A percentile compares a stretch with the other conserved stretches of the same genome.
Conservation (phyloP, 2,888 invertebrate genomes). For the Rugalucina vietnamica region DNA sequence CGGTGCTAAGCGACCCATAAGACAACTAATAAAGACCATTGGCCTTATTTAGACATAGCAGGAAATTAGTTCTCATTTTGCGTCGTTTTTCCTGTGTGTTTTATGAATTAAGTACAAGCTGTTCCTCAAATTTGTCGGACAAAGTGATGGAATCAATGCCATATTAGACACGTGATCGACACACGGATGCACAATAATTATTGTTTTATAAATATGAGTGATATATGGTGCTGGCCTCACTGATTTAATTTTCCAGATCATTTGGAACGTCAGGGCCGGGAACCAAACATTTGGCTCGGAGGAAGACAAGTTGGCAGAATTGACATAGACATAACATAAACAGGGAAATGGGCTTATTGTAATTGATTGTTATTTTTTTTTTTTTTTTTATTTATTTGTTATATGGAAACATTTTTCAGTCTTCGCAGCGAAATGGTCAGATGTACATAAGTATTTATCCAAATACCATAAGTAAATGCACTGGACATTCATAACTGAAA, state of each 20-base stretch:
- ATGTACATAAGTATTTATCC: too few species aligned
- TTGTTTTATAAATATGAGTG: constrained; percentile 13
- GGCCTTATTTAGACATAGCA: constrained; percentile 54
- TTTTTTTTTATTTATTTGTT: too few species aligned
- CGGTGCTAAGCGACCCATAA: constrained; percentile 47
- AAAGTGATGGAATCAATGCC: not conserved
- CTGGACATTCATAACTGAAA: too few species aligned
- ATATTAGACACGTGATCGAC: constrained; percentile 6
- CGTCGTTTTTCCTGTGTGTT: constrained; percentile 33
- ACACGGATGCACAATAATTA: constrained; percentile 16
- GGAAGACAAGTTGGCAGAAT: not conserved
- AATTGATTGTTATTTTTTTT: too few species aligned
- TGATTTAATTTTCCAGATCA: constrained; percentile 16
- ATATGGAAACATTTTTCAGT: too few species aligned
- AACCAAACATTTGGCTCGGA: not conserved
- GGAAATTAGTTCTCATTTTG: constrained; percentile 59
- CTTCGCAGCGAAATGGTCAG: too few species aligned
- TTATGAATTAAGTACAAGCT: constrained; percentile 44
- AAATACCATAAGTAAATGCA: too few species aligned
- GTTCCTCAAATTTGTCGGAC: not conserved
- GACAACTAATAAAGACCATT: constrained; percentile 53
- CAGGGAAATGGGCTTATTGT: too few species aligned
- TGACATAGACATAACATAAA: not conserved
- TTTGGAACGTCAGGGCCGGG: not conserved
- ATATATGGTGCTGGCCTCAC: not conserved